phyloP scores from a whole-genome alignment of 2,113 vertebrate species.

The Puntigrus tetrazona region DNA sequence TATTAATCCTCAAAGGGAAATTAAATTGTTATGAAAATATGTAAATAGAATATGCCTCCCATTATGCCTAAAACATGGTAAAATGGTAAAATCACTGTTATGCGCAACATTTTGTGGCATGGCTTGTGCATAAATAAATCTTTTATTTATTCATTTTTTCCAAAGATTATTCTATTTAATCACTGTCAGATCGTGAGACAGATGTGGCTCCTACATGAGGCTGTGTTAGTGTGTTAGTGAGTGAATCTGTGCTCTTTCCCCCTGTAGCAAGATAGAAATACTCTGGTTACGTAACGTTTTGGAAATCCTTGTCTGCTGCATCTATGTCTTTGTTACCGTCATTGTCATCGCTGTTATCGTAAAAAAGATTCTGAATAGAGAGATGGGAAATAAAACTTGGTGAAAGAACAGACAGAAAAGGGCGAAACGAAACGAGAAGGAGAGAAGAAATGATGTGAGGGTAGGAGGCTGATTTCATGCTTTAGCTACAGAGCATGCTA shows the following conservation, averaged over 20 bases:
- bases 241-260: background rate
- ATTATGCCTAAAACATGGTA: background rate
- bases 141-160: background rate
- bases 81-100: background rate
- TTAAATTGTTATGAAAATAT: no score
- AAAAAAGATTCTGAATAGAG: background rate
- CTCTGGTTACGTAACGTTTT: conserved; percentile 7
- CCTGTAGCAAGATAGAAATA: background rate
- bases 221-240: conserved; percentile 4
- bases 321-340: background rate
- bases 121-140: background rate
- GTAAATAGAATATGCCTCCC: background rate
- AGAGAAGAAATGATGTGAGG: background rate
- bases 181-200: background rate
- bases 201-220: background rate
- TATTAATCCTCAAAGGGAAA: no score
- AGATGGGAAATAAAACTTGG: conserved; percentile 31
- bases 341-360: background rate
- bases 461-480: conserved; percentile 27
- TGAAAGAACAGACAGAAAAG: conserved; percentile 30
- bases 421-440: conserved; percentile 23
- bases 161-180: background rate
- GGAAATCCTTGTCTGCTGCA: conserved; percentile 45
- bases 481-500: conserved; percentile 42
- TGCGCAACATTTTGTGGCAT: background rate